Percentiles rank a stretch among this genome's conserved stretches.
Evolutionary conservation across 1,140 invertebrate species (phyloP).

Genomic region (Cydia strobilella): DNA sequence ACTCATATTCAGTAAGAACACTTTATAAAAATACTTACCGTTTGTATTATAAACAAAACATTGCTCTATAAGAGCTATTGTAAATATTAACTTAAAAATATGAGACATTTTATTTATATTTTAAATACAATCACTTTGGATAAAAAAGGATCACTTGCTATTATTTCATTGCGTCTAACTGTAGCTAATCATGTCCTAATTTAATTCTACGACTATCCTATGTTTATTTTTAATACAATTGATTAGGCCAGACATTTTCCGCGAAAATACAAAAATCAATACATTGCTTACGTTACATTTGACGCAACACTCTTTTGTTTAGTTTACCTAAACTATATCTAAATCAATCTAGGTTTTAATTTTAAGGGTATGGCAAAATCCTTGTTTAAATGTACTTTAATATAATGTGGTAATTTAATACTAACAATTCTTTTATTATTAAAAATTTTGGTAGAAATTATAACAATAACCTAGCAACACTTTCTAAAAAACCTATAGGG

Average conservation of each 20-base stretch:
- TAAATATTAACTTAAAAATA: slow-evolving; percentile 42
- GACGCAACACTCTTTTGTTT: slow-evolving; percentile 15
- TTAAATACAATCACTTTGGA: background rate
- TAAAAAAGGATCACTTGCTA: background rate
- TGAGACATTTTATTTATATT: slow-evolving; percentile 37
- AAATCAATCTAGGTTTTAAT: background rate
- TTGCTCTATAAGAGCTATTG: slow-evolving; percentile 39
- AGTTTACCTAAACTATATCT: background rate
- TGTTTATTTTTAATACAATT: slow-evolving; percentile 26
- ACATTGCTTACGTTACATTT: slow-evolving; percentile 37
- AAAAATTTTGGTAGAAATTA: background rate
- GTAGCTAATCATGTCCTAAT: slow-evolving; percentile 35
- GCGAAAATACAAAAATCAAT: slow-evolving; percentile 46
- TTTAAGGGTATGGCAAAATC: background rate
- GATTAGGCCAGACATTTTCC: slow-evolving; percentile 37
- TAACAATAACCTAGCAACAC: slow-evolving; percentile 27
- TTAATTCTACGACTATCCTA: background rate
- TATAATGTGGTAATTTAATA: background rate
- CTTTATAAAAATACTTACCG: slow-evolving; percentile 37
- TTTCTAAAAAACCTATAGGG: background rate
- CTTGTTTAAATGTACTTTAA: background rate
- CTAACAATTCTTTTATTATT: background rate
- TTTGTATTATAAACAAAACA: slow-evolving; percentile 38
- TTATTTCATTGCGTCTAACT: background rate
- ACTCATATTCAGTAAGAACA: background rate